Evolutionary conservation across 2,797 vertebrate species (phyloP).

Genomic region (Acrossocheilus wenchowensis): DNA sequence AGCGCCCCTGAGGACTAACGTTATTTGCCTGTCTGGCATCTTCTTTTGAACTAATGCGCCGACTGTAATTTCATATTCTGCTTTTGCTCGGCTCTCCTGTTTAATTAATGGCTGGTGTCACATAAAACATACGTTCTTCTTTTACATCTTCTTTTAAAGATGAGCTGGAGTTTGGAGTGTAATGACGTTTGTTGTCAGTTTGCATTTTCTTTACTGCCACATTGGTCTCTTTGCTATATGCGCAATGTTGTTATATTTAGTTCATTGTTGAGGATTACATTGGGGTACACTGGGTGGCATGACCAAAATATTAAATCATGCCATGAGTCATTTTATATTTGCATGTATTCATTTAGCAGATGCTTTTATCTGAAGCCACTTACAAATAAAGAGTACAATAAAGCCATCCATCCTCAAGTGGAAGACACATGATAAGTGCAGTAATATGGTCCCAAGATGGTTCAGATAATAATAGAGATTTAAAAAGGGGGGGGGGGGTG

Average conservation of each 20-base stretch:
- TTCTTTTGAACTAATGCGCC: slow-evolving; percentile 1
- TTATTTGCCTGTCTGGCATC: slow-evolving; percentile 6
- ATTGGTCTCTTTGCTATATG: not conserved
- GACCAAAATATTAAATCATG: not conserved
- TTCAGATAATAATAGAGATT: not conserved
- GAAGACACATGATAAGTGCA: not conserved
- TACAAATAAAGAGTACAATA: not conserved
- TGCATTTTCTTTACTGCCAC: slow-evolving; percentile 10
- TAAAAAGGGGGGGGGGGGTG: not conserved
- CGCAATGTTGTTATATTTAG: not conserved
- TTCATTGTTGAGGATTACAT: not conserved
- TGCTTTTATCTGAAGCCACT: slow-evolving; percentile 1
- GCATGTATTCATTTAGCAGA: not conserved
- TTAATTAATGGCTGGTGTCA: slow-evolving; percentile 39
- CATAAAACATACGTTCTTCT: slow-evolving; percentile 24
- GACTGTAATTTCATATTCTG: slow-evolving; percentile 30
- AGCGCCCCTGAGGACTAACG: slow-evolving; percentile 23
- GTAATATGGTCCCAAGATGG: not conserved
- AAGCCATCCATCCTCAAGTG: not conserved
- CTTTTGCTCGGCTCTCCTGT: not conserved
- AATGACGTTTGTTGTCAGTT: slow-evolving; percentile 9
- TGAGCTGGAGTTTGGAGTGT: not conserved
- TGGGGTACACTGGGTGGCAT: not conserved
- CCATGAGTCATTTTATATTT: not conserved
- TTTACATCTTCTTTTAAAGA: slow-evolving; percentile 1